phyloP scores from a whole-genome alignment of 1,140 invertebrate species.

The Luehdorfia chinensis region DNA sequence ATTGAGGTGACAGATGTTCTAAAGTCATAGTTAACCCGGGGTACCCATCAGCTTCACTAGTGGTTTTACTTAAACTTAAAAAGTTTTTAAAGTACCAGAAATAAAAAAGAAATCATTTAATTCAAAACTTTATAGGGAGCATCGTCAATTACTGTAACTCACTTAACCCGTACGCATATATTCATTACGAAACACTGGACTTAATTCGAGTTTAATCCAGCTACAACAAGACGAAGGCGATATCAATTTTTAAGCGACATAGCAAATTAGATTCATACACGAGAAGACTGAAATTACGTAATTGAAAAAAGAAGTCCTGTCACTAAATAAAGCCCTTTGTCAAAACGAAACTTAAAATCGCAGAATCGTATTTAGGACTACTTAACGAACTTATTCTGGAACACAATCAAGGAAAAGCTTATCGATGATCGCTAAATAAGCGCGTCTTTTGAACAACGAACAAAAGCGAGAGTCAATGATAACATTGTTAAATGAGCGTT shows the following conservation, averaged over 20 bases:
- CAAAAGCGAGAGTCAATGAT: neutral
- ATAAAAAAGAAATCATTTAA: no score
- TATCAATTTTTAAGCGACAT: conserved; percentile 2
- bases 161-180: conserved; percentile 12
- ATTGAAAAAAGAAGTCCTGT: conserved; percentile 25
- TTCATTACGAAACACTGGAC: conserved; percentile 14
- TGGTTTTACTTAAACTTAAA: no score
- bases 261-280: conserved; percentile 17
- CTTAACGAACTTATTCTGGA: neutral
- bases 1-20: no score
- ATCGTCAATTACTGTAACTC: neutral
- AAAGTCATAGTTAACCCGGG: no score
- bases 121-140: conserved; percentile 3
- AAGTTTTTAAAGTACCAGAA: no score
- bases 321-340: conserved; percentile 1
- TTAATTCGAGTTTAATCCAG: conserved; percentile 11
- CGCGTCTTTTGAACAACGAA: neutral
- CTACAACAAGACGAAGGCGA: conserved; percentile 4
- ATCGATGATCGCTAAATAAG: neutral
- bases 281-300: conserved; percentile 11
- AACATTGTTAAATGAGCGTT: neutral
- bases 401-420: neutral
- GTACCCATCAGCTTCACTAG: no score
- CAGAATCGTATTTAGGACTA: neutral
- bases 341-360: neutral